phyloP scores from a whole-genome alignment of 2,888 invertebrate genomes.

The Deilephila porcellus region DNA sequence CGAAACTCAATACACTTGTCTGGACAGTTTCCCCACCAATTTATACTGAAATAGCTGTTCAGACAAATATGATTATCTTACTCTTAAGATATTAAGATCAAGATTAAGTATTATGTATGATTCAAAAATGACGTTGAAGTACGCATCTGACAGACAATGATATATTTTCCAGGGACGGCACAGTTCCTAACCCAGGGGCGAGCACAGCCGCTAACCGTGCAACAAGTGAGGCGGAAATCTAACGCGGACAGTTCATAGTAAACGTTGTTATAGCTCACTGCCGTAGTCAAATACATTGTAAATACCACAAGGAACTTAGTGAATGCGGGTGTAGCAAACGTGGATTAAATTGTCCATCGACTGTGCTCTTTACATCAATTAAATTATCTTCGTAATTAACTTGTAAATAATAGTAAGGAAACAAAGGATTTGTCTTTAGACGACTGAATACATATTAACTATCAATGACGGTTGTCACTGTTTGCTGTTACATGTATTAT shows the following conservation, averaged over 20 bases:
- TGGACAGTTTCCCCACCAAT: too few species aligned
- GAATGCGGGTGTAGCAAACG: neutral
- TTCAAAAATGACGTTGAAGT: neutral
- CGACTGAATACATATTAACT: conserved; percentile 20
- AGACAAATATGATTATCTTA: too few species aligned
- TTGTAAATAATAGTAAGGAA: conserved; percentile 17
- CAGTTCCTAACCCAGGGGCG: conserved; percentile 78
- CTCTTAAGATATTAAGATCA: too few species aligned
- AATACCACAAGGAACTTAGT: conserved; percentile 9
- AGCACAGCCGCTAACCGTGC: conserved; percentile 71
- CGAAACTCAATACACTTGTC: too few species aligned
- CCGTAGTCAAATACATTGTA: conserved; percentile 28
- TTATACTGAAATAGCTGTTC: too few species aligned
- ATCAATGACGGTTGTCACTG: neutral
- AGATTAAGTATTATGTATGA: neutral
- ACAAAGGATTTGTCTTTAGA: conserved; percentile 25
- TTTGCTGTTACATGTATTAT: neutral
- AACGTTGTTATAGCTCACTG: conserved; percentile 35
- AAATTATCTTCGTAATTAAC: conserved; percentile 14
- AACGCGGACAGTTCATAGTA: conserved; percentile 81
- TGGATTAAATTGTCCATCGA: conserved; percentile 13
- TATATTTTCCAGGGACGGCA: conserved; percentile 63
- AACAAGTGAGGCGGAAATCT: conserved; percentile 80
- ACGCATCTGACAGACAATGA: neutral
- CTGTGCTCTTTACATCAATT: conserved; percentile 23